Evolutionary conservation across 2,888 invertebrate genomes (phyloP), one percentile per base, ranked within the genome.

Genomic region (Halictus ligatus): DNA sequence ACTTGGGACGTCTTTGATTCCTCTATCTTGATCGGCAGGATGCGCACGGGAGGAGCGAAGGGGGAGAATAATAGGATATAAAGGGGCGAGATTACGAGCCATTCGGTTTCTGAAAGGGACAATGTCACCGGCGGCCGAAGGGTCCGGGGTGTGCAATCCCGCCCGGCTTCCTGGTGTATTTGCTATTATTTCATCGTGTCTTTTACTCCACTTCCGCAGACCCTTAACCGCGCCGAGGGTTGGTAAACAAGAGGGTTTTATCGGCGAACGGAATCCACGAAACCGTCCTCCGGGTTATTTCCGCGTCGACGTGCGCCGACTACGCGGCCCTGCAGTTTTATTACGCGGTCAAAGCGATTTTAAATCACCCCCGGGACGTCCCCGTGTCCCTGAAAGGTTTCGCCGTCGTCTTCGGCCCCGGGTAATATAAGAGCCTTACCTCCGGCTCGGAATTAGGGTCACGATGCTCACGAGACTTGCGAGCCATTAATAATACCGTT

Each of bases 241-340:
- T 89, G 81, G 89, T 92, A 91, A 91, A 93, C 89, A 92, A 83
- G 81, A 83, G 80, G 84, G 76, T 80, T 90, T 88, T 87, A 87
- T 84, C 84, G 83, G 81, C 89, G 84, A 81, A 76, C 83, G 75
- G 85, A 85, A 84, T 71, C 77, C 79, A 76, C 90, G 80, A 87
- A 87, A 86, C 84, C 87, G 76, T 82, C 84, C 84, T 78, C 75
- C 46, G 80, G 60, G 77, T 76, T 75, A 81, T 81, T 79, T 73
- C 80, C 54, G 64, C 69, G 67, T 75, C 43, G 77, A 25, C 40
- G 40, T 50, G 43, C 75, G 60, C 21, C 67, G 73, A 35, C 35
- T 35, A 60, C 43, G 40, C 50, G 58, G n/a, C 64, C 78, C 75
- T 72, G 29, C 67, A 75, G 78, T 87, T 90, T 90, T 90, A 90